phyloP scores from a whole-genome alignment of 2,888 invertebrate genomes.

The Hyppa rectilinea region DNA sequence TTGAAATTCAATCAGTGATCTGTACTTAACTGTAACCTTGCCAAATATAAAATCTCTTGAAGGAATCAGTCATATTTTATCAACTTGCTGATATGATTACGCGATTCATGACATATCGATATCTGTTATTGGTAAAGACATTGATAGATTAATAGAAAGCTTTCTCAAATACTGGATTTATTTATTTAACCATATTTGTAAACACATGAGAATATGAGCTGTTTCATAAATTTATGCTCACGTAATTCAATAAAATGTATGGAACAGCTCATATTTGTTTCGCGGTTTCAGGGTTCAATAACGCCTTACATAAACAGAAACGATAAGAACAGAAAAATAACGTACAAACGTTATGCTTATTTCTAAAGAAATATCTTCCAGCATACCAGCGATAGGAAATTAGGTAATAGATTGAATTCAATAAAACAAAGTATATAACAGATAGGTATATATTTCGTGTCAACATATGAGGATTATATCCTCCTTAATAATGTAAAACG shows the following conservation, averaged over 20 bases:
- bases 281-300: too few relatives aligned
- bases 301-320: not conserved
- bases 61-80: slow-evolving; percentile 33
- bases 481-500: slow-evolving; percentile 25
- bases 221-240: too few relatives aligned
- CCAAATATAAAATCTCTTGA: slow-evolving; percentile 23
- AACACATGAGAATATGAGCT: not conserved
- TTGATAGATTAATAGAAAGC: slow-evolving; percentile 48
- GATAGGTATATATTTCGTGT: not conserved
- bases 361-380: not conserved
- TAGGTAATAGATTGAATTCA: not conserved
- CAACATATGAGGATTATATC: slow-evolving; percentile 2
- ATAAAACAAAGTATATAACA: not conserved
- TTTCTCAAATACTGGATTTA: slow-evolving; percentile 19
- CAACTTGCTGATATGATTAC: slow-evolving; percentile 37
- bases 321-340: not conserved
- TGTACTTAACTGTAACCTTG: not conserved
- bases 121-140: not conserved
- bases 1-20: not conserved
- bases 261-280: too few relatives aligned
- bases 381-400: not conserved
- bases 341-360: not conserved
- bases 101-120: slow-evolving; percentile 3
- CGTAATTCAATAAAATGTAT: too few relatives aligned
- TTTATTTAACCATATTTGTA: not conserved